Base-by-base conservation (phyloP, 2,888 invertebrate genomes). In the Pyrrhosoma nymphula region DNA sequence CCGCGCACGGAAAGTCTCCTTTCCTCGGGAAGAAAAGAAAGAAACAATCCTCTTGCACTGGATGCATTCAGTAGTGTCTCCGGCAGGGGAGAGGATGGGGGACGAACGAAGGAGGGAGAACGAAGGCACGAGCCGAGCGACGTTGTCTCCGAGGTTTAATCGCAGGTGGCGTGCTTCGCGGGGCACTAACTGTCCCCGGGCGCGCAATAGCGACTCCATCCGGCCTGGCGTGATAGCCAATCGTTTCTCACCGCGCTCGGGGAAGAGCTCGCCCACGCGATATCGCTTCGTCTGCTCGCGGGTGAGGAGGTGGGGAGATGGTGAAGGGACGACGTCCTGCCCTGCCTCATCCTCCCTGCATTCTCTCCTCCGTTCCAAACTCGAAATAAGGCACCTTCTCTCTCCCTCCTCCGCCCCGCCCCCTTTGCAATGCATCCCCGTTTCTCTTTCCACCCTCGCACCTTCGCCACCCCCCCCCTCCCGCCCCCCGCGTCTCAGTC, bases 191-290 rank as follows among this genome's bases (percentile, higher is more conserved):
- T 88, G 89, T 56, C 55, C 56, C 89, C 12, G 89, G 20, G 55
- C 14, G 55, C 20, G 55, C 89, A 55, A 20, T 26, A 89, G 89
- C 47, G 89, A 88, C 88, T 88, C 47, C 88, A 47, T 88, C 88
- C 88, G 39, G 23, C 88, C 26, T 89, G 56, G 89, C 89, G 89
- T 89, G 89, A 89, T 89, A 89, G 55, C 56, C 47, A 56, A 20
- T 55, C 89, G 89, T 89, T 89, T 89, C 89, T 89, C 89, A 89
- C 55, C 55, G 89, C 82, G 26, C 69, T 8, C 69, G 16, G 56
- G 12, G 63, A 20, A 35, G 88, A 39, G 26, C 89, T 89, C 89
- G 56, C 89, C 89, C 89, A 89, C 89, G 89, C 89, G 89, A 89
- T 89, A 47, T 56, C n/a, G 26, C 55, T 47, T 6, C 88, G 14